phyloP scores from a whole-genome alignment of 2,797 vertebrate species.

The Columba guinea region DNA sequence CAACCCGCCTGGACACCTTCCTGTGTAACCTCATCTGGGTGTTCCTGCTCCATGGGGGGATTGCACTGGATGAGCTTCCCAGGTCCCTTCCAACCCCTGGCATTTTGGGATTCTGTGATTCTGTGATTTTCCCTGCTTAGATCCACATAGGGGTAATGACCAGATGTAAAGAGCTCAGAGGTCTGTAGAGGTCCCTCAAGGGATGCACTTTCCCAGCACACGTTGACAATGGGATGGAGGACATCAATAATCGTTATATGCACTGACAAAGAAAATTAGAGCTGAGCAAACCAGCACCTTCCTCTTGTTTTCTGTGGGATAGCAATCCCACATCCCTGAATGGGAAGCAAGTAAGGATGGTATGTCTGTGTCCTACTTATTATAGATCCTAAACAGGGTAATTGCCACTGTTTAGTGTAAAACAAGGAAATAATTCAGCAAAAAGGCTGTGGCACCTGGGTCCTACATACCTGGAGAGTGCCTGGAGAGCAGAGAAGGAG shows the following conservation, averaged over 20 bases:
- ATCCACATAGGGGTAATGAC: background rate
- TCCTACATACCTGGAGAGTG: background rate
- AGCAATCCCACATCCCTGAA: background rate
- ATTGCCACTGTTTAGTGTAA: background rate
- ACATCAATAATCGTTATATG: background rate
- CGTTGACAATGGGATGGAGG: accelerated
- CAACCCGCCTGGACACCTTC: no score
- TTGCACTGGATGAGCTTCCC: no score
- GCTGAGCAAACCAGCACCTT: background rate
- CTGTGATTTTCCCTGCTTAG: background rate
- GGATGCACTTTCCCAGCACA: background rate
- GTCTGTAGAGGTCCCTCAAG: background rate
- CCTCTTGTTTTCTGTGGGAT: background rate
- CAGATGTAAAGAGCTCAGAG: background rate
- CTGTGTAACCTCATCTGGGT: no score
- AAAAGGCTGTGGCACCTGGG: background rate
- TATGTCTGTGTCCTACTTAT: background rate
- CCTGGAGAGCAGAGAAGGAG: background rate
- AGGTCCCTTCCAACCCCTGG: no score
- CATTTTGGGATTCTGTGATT: no score
- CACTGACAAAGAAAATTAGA: background rate
- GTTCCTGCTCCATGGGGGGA: no score
- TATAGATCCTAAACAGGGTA: background rate
- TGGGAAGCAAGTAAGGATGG: background rate
- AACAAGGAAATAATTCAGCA: background rate